A percentile compares a stretch with the other conserved stretches of the same genome.
Conservation (phyloP, 2,113 vertebrate species). For the Peromyscus californicus region DNA sequence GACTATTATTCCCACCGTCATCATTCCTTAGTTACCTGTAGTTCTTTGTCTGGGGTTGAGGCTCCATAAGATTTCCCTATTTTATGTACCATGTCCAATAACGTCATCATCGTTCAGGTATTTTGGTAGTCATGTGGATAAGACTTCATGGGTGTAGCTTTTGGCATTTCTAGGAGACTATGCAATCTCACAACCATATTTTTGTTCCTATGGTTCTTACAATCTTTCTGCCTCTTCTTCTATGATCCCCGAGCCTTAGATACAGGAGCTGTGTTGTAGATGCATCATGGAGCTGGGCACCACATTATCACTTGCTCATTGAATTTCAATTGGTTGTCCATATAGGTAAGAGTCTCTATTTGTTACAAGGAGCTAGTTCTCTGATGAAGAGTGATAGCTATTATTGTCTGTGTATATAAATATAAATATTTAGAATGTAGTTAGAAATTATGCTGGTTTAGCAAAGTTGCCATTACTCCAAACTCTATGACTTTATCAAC, state of each 20-base stretch:
- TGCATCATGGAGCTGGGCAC: neutral
- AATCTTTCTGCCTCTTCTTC: neutral
- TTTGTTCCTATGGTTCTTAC: neutral
- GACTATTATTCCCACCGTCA: neutral
- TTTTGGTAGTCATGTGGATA: neutral
- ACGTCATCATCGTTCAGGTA: neutral
- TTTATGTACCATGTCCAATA: neutral
- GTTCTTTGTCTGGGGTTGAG: neutral
- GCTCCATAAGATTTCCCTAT: neutral
- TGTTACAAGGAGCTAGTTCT: neutral
- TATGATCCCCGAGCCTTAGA: neutral
- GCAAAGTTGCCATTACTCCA: neutral
- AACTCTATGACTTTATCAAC: neutral
- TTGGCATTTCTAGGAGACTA: neutral
- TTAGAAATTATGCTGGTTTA: neutral
- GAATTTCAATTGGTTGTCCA: neutral
- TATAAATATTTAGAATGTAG: neutral
- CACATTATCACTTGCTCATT: neutral
- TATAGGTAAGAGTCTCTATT: neutral
- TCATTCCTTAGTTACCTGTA: neutral
- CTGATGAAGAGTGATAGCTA: neutral
- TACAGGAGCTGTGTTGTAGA: neutral
- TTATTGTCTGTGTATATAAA: neutral
- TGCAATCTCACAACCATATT: neutral
- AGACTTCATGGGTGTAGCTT: neutral